Conservation (phyloP, 2,113 vertebrate species). For the Percopsis transmontana region DNA sequence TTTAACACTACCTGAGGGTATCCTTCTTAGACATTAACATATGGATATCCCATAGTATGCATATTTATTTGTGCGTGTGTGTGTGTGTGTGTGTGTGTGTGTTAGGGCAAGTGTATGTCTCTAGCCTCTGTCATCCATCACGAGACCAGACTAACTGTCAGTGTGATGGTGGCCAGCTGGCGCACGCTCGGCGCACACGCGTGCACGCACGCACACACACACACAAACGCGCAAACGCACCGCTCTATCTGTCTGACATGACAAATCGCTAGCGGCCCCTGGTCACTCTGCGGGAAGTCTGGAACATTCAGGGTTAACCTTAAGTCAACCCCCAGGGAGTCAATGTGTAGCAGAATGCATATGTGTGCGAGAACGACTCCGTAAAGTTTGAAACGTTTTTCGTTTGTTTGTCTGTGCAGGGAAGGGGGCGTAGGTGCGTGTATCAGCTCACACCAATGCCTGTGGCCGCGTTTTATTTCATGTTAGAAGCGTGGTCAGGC, state of each 20-base stretch:
- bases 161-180: constrained; percentile 65
- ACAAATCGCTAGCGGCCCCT: constrained; percentile 62
- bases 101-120: constrained; percentile 34
- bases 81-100: constrained; percentile 15
- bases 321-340: constrained; percentile 58
- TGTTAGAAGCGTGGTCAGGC: background rate
- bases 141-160: constrained; percentile 63
- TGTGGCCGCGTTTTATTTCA: background rate
- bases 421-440: background rate
- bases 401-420: background rate
- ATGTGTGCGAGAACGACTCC: too few relatives aligned
- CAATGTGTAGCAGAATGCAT: constrained; percentile 33
- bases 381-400: background rate
- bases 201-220: constrained; percentile 16
- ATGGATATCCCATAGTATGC: constrained; percentile 12
- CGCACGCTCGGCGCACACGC: constrained; percentile 22
- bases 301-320: constrained; percentile 60
- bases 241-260: constrained; percentile 48
- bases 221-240: constrained; percentile 14
- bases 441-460: background rate
- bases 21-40: constrained; percentile 51
- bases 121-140: constrained; percentile 66
- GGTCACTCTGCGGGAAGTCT: constrained; percentile 49
- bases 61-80: constrained; percentile 18
- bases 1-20: constrained; percentile 17